Evolutionary conservation across 2,797 vertebrate genomes (phyloP).

Genomic region (Zalophus californianus): DNA sequence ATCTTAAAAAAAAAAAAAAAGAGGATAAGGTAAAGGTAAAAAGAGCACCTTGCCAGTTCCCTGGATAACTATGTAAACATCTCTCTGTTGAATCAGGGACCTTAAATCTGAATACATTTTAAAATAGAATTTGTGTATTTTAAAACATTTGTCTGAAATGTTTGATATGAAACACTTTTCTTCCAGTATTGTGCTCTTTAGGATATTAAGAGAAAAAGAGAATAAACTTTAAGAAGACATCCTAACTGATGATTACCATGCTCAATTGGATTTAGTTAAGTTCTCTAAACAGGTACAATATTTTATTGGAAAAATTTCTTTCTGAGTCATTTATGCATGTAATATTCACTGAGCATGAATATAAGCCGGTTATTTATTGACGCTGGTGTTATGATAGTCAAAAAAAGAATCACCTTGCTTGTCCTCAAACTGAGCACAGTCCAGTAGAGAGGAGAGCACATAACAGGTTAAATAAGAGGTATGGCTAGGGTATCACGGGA

Average conservation of each 20-base stretch:
- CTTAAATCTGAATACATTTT: not conserved
- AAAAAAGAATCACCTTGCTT: not conserved
- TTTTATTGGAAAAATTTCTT: conserved; percentile 16
- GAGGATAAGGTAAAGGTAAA: not conserved
- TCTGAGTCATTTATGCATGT: not conserved
- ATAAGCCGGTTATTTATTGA: not conserved
- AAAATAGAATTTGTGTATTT: not conserved
- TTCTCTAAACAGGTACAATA: not conserved
- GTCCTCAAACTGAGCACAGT: not conserved
- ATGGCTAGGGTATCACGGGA: not conserved
- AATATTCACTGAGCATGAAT: not conserved
- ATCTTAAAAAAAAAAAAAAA: not conserved
- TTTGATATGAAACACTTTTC: not conserved
- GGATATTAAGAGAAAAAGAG: not conserved
- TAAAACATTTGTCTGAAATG: conserved; percentile 22
- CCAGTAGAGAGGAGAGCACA: not conserved
- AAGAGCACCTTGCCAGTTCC: not conserved
- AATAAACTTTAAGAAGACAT: not conserved
- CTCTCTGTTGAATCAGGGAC: not conserved
- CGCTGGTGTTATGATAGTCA: not conserved
- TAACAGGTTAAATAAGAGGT: not conserved
- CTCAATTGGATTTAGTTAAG: not conserved
- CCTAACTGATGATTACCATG: not conserved
- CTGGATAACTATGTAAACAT: not conserved
- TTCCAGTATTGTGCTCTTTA: not conserved